Evolutionary conservation across 2,113 vertebrate genomes (phyloP).

Genomic region (Sitta europaea): DNA sequence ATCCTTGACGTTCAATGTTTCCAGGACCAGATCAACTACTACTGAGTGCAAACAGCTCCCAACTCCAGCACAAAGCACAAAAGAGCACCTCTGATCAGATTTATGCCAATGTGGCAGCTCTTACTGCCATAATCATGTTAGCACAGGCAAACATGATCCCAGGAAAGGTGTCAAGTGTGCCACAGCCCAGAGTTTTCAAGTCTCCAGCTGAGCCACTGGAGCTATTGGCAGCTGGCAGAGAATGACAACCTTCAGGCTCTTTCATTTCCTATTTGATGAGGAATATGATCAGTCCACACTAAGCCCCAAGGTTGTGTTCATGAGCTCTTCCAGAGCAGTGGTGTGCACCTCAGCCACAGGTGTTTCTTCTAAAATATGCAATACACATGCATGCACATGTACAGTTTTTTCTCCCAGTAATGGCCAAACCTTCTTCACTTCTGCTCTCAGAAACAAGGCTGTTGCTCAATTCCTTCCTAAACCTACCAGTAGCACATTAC

Average conservation of each 20-base stretch:
- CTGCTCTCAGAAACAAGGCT: not conserved
- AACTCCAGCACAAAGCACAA: not conserved
- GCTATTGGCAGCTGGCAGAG: not conserved
- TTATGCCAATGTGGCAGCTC: not conserved
- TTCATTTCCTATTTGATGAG: not conserved
- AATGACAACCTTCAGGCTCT: not conserved
- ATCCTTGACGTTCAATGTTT: not conserved
- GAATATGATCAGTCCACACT: not conserved
- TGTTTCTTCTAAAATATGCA: not conserved
- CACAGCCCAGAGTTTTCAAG: not conserved
- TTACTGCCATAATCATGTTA: not conserved
- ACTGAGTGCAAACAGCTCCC: not conserved
- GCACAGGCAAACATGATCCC: not conserved
- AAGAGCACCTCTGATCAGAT: not conserved
- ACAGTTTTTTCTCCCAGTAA: not conserved
- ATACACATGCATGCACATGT: fast-evolving
- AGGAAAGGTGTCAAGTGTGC: not conserved
- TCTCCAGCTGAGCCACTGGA: not conserved
- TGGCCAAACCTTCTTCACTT: not conserved
- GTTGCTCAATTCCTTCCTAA: not conserved
- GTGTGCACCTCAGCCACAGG: not conserved
- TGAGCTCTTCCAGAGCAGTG: not conserved
- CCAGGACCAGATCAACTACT: not conserved
- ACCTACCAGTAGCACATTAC: not conserved
- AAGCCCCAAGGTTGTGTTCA: not conserved